Percentiles rank a stretch among this genome's conserved stretches.
Evolutionary conservation across 2,113 vertebrate genomes (phyloP).

Genomic region (Hoplias malabaricus): DNA sequence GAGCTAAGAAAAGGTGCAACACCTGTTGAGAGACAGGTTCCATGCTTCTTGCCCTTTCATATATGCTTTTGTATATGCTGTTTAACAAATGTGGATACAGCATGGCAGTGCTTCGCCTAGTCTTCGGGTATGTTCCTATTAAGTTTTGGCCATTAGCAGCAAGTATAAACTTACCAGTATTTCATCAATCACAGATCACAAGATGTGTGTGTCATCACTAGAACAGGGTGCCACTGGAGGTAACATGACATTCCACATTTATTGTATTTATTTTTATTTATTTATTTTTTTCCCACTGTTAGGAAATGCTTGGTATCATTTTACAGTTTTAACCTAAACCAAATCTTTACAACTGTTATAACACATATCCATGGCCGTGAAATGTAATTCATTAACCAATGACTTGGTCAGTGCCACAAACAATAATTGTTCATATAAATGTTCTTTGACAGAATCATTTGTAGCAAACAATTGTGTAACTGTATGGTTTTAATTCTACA

Average conservation of each 20-base stretch:
- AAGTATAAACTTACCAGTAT: not conserved
- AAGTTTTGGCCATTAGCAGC: not conserved
- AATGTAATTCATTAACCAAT: not conserved
- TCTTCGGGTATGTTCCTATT: not conserved
- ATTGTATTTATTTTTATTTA: no score
- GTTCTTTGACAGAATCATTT: not conserved
- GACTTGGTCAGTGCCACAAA: not conserved
- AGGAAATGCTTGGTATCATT: no score
- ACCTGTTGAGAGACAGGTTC: slow-evolving; percentile 9
- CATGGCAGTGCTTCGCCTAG: not conserved
- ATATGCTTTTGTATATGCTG: not conserved
- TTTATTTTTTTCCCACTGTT: no score
- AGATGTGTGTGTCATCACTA: no score
- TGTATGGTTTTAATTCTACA: not conserved
- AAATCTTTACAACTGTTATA: no score
- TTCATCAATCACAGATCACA: not conserved
- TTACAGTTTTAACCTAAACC: no score
- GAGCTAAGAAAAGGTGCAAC: slow-evolving; percentile 48
- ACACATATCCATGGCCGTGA: not conserved
- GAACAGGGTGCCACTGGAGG: not conserved
- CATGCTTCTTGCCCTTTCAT: not conserved
- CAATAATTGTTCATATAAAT: not conserved
- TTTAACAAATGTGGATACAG: not conserved
- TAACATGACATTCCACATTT: not conserved
- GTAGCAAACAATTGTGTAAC: not conserved